Evolutionary conservation across 2,888 invertebrate genomes (phyloP), one percentile per base, ranked within the genome.

Genomic region (Digitonthophagus gazella): DNA sequence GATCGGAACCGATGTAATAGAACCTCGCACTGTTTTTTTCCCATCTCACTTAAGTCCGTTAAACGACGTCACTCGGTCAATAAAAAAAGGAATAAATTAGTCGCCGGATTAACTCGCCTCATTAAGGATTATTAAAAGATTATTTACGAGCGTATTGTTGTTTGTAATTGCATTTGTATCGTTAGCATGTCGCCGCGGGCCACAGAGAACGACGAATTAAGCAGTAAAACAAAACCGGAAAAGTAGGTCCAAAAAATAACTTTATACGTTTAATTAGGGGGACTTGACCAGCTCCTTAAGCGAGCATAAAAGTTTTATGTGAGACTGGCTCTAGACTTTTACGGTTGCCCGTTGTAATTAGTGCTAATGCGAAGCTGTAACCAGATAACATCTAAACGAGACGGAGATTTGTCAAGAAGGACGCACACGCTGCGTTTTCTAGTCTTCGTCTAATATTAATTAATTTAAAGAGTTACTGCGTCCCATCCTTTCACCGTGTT

Each of bases 11-110:
- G 11, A 44, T 44, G 28, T 44, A 44, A 44, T 44, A 44, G 28
- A 44, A 44, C 28, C 28, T 44, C 28, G 28, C 28, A 44, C 28
- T 11, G 28, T 44, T 8, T 44, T 44, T 44, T 44, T 44, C 28
- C 28, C 28, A 44, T 44, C 28, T 11, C 28, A 44, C 28, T 44
- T 44, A 6, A 11, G 11, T 44, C 28, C 28, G 28, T 44, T 44
- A 44, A 44, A 11, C 28, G 28, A 44, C 28, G 67, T 63, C n/a
- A 55, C 44, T 61, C 70, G 67, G 67, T 67, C 70, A 64, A 61
- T 70, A 70, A 70, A 65, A 63, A 68, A 65, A 58, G 20, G 70
- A 70, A 70, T 70, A 70, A 70, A 70, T 70, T 70, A 70, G 67
- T 70, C 67, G 70, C 68, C 68, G 65, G 67, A 70, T 68, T 70